phyloP scores from a whole-genome alignment of 2,113 vertebrate genomes.

The Todiramphus chloris region DNA sequence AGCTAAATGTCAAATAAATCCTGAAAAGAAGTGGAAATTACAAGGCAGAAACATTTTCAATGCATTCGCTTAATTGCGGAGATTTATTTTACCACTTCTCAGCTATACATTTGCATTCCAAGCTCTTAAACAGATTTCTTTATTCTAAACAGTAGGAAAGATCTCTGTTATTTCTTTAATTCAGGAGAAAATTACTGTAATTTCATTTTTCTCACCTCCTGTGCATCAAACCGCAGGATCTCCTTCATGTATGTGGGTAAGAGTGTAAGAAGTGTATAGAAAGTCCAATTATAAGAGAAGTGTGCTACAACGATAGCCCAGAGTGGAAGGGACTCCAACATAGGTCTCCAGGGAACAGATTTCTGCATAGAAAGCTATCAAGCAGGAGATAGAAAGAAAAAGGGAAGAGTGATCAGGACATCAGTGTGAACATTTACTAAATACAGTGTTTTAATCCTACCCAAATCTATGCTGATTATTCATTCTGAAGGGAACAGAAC shows the following conservation, averaged over 20 bases:
- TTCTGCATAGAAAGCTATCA: conserved; percentile 81
- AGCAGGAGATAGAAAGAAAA: background rate
- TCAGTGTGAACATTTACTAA: background rate
- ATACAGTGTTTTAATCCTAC: background rate
- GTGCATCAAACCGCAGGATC: conserved; percentile 90
- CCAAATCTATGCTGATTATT: background rate
- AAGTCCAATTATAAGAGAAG: conserved; percentile 98
- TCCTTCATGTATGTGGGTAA: conserved; percentile 96
- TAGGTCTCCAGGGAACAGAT: conserved; percentile 87
- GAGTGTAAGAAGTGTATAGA: conserved; percentile 95
- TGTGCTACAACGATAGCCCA: conserved; percentile 96
- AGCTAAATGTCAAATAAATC: background rate
- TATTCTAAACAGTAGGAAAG: background rate
- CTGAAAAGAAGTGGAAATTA: background rate
- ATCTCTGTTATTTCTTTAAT: background rate
- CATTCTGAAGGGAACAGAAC: background rate
- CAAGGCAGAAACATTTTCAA: background rate
- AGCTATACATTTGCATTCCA: background rate
- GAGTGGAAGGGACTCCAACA: conserved; percentile 84
- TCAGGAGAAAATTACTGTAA: background rate
- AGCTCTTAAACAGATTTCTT: background rate
- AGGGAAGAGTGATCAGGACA: background rate
- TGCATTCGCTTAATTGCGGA: background rate
- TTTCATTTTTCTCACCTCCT: conserved; percentile 82
- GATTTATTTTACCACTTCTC: background rate